Evolutionary conservation across 2,797 vertebrate genomes (phyloP).

Genomic region (Enteromius anoplus): DNA sequence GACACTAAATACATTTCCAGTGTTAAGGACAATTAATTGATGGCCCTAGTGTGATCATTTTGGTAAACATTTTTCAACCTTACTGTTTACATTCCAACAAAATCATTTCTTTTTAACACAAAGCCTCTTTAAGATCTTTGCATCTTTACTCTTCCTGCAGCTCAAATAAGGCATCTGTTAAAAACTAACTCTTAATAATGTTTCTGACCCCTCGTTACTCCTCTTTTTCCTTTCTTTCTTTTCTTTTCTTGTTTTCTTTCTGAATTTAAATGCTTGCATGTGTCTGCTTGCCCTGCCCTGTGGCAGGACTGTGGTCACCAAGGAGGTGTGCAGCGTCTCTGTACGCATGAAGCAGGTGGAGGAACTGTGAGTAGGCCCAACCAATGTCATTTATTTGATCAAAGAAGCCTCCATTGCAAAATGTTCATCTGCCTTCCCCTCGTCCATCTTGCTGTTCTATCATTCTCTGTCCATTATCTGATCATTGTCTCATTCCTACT

Average conservation of each 20-base stretch:
- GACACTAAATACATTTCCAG: not conserved
- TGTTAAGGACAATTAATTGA: not conserved
- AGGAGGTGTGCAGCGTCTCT: constrained; percentile 99
- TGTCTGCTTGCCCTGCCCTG: constrained; percentile 81
- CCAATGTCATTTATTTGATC: constrained; percentile 64
- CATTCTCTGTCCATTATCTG: constrained; percentile 17
- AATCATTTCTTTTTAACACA: constrained; percentile 24
- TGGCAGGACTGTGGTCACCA: constrained; percentile 89
- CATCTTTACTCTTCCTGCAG: constrained; percentile 59
- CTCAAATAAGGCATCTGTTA: constrained; percentile 27
- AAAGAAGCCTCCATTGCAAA: constrained; percentile 51
- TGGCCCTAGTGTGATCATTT: constrained; percentile 20
- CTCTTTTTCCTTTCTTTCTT: constrained; percentile 45
- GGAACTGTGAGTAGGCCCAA: constrained; percentile 98
- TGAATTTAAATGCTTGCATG: constrained; percentile 84
- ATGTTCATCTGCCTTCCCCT: constrained; percentile 16
- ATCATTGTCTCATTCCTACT: constrained; percentile 26
- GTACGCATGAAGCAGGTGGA: constrained; percentile 99
- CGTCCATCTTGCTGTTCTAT: not conserved
- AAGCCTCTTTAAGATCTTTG: constrained; percentile 15
- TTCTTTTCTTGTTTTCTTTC: constrained; percentile 49
- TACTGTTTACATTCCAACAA: not conserved
- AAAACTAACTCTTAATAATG: constrained; percentile 47
- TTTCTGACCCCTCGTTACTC: constrained; percentile 63
- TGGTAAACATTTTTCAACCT: not conserved